Evolutionary conservation across 2,113 vertebrate species (phyloP).

Genomic region (Onychorhynchus coronatus): DNA sequence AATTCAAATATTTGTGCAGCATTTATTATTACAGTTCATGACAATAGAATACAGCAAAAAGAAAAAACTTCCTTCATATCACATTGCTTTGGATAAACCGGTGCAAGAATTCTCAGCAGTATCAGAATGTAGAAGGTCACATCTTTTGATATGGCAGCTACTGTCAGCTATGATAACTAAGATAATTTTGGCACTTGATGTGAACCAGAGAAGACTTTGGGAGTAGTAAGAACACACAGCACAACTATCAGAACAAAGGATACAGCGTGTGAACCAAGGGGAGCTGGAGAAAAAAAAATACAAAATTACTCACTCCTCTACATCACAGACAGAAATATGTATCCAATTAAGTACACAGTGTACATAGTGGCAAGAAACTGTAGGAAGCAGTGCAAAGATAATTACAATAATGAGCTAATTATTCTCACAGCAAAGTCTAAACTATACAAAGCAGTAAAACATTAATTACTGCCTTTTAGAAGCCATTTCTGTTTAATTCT

Average conservation of each 20-base stretch:
- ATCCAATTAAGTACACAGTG: neutral
- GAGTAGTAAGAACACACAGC: neutral
- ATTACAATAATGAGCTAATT: neutral
- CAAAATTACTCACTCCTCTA: neutral
- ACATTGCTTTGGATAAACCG: neutral
- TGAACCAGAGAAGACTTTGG: neutral
- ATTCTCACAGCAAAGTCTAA: neutral
- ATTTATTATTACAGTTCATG: neutral
- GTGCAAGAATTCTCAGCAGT: neutral
- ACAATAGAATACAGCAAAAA: neutral
- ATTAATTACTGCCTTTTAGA: neutral
- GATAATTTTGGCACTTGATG: neutral
- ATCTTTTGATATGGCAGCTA: neutral
- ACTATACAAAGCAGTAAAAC: neutral
- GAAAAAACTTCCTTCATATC: neutral
- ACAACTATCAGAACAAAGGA: neutral
- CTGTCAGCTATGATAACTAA: neutral
- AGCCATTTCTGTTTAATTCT: neutral
- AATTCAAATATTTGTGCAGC: neutral
- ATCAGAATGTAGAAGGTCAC: neutral
- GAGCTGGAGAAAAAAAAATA: accelerated
- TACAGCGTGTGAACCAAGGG: neutral
- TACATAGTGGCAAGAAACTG: neutral
- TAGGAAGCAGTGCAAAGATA: neutral
- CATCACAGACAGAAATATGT: neutral